Evolutionary conservation across 2,113 vertebrate species (phyloP).

Genomic region (Crotalus viridis): DNA sequence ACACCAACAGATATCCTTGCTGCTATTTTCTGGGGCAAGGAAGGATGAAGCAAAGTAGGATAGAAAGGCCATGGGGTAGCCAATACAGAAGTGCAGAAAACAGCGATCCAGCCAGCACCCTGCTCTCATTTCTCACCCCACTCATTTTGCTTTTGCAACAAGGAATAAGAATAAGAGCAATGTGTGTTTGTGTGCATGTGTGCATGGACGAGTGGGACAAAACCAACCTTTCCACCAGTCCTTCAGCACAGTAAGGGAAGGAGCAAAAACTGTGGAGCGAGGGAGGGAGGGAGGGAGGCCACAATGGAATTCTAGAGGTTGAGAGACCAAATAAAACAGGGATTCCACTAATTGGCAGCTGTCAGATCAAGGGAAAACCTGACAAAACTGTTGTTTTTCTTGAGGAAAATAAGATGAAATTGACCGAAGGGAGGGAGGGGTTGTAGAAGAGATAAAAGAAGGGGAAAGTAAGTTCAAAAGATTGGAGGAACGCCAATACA

Average conservation of each 20-base stretch:
- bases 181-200: neutral
- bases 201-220: neutral
- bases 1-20: neutral
- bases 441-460: neutral
- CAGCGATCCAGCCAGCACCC: neutral
- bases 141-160: neutral
- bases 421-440: neutral
- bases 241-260: neutral
- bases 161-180: neutral
- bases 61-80: neutral
- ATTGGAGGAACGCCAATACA: neutral
- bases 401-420: neutral
- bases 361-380: neutral
- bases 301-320: neutral
- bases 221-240: neutral
- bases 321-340: neutral
- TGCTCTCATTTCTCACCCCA: neutral
- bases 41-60: neutral
- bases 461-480: neutral
- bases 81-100: neutral
- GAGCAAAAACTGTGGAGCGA: neutral
- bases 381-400: neutral
- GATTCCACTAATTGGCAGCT: neutral
- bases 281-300: neutral
- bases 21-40: neutral